Evolutionary conservation across 2,888 invertebrate species (phyloP).

Genomic region (Drosophila cracens): DNA sequence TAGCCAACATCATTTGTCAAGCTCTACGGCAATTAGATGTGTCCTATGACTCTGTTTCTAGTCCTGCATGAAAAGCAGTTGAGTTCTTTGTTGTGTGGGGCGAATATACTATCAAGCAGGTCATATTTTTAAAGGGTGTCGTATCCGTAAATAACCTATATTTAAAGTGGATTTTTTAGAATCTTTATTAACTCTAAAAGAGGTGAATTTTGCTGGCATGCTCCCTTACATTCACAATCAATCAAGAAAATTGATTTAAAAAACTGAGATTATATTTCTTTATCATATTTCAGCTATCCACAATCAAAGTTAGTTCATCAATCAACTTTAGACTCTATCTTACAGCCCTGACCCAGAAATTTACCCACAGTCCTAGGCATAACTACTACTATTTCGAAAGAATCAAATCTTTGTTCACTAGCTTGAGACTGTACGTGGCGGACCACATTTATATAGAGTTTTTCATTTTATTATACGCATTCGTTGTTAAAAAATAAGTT

Average conservation of each 20-base stretch:
- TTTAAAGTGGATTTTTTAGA: background rate
- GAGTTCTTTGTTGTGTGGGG: slow-evolving; percentile 1
- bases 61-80: slow-evolving; percentile 32
- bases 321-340: slow-evolving; percentile 5
- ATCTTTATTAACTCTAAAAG: background rate
- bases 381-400: background rate
- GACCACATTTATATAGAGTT: slow-evolving; percentile 56
- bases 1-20: slow-evolving; percentile 71
- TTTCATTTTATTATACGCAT: slow-evolving; percentile 63
- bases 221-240: background rate
- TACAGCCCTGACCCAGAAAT: background rate
- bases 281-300: background rate
- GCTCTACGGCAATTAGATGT: slow-evolving; percentile 69
- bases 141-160: background rate
- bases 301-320: slow-evolving; percentile 6
- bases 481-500: slow-evolving; percentile 45
- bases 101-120: slow-evolving; percentile 18
- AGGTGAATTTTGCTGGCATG: background rate
- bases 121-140: background rate
- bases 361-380: background rate
- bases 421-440: slow-evolving; percentile 51
- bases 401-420: slow-evolving; percentile 22
- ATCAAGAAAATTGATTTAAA: slow-evolving; percentile 8
- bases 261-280: background rate
- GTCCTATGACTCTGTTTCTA: slow-evolving; percentile 56